Conservation (phyloP, 2,888 invertebrate genomes). For the Ptilodon capucinus region DNA sequence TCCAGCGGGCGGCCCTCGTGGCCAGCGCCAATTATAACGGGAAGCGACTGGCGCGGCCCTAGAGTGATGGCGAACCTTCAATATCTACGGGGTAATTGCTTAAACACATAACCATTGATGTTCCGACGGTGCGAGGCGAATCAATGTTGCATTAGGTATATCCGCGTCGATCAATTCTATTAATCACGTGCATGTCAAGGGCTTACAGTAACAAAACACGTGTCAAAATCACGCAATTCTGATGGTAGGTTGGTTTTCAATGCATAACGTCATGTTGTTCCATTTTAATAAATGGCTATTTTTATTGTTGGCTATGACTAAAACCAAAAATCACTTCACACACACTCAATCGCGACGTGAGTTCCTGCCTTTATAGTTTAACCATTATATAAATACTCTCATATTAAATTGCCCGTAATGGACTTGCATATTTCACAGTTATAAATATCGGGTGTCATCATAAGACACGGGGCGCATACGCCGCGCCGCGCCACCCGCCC, state of each 20-base stretch:
- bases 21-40: conserved; percentile 72
- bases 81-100: conserved; percentile 65
- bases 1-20: conserved; percentile 48
- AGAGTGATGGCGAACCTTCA: conserved; percentile 41
- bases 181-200: conserved; percentile 23
- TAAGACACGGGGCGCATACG: conserved; percentile 27
- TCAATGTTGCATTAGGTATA: conserved; percentile 56
- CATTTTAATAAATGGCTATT: no score
- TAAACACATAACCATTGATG: conserved; percentile 67
- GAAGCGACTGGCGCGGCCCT: conserved; percentile 47
- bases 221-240: no score
- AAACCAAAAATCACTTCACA: no score
- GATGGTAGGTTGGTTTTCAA: no score
- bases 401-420: not conserved
- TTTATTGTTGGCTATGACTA: no score
- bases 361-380: not conserved
- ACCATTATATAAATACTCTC: not conserved
- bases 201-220: no score
- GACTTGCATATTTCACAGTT: conserved; percentile 34
- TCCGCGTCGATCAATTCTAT: conserved; percentile 50
- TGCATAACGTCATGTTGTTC: no score
- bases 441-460: conserved; percentile 36
- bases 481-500: conserved; percentile 23
- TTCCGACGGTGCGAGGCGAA: conserved; percentile 51
- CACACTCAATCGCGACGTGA: not conserved